Evolutionary conservation across 2,797 vertebrate genomes (phyloP), one percentile per base, ranked within the genome.

Genomic region (Ficedula albicollis): DNA sequence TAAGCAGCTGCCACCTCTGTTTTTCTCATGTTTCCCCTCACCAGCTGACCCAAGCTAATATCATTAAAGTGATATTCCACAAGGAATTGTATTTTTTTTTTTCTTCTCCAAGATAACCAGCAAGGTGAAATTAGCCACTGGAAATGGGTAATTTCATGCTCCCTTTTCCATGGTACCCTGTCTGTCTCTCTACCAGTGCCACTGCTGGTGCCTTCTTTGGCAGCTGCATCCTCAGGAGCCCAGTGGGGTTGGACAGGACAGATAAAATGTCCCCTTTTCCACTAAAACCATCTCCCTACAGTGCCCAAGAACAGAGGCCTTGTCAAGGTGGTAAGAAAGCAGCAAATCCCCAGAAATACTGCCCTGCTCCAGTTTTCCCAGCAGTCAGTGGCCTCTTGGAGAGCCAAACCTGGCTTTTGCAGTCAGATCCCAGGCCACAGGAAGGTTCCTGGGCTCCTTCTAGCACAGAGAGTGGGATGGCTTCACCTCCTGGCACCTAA

Each of bases 261-360:
- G 46, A 41, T 36, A 19, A 52, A 48, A 78, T 9, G 18, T 64
- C 36, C n/a, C 11, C 73, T 49, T 86, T 68, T 13, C 36, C 41
- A 15, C 30, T 5, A 1, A 29, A 39, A 25, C 63, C 5, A 4
- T 15, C 21, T 68, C 41, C 64, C 13, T 3, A 0, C 5, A 3
- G 8, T 6, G 1, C 32, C 34, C 23, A 8, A 10, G 1, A 15
- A 4, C 27, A 26, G 39, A 4, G 6, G 14, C 30, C 1, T 21
- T n/a, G 22, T 2, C 48, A 32, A 56, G 13, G 4, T 5, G 27
- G 17, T 20, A 34, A 83, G 68, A 60, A 67, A 55, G 34, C 6
- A 3, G 27, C 44, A 72, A 72, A 46, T 30, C 30, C 43, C 4
- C 39, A 23, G 68, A 3, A 1, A 56, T 1, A 4, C 78, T 87